These are phyloP conservation scores for Sarcophaga rosellei DNA, from an alignment of 2,888 invertebrate species.

Conservation along the genomic window DNA sequence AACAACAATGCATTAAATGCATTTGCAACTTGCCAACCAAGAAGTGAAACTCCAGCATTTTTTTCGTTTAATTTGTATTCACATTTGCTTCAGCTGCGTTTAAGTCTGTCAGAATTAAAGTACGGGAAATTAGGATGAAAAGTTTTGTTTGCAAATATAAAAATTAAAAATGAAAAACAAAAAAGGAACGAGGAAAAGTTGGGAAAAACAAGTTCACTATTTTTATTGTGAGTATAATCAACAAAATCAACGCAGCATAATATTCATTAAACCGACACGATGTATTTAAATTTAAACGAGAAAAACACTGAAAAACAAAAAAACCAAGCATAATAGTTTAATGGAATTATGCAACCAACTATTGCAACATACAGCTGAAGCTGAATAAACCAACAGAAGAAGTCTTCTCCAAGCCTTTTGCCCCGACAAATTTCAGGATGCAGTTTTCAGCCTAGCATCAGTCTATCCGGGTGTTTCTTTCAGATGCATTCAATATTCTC, in stretches of 20 bases:
- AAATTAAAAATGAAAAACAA: conserved; percentile 16
- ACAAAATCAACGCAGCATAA: conserved; percentile 10
- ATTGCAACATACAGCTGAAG: conserved; percentile 31
- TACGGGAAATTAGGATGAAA: not conserved
- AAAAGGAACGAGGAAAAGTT: not conserved
- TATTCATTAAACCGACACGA: conserved; percentile 41
- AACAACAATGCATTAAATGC: conserved; percentile 51
- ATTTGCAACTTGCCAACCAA: conserved; percentile 25
- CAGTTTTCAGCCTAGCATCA: no score
- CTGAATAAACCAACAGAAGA: conserved; percentile 8
- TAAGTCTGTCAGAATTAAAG: not conserved
- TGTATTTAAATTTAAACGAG: no score
- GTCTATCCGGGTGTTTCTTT: no score
- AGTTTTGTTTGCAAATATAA: conserved; percentile 17
- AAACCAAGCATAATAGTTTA: accelerated
- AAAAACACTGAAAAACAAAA: no score
- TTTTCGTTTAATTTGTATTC: not conserved
- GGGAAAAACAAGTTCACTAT: conserved; percentile 28
- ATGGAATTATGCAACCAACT: conserved; percentile 47
- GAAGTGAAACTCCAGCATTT: not conserved
- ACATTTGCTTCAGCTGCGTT: not conserved
- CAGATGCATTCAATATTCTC: no score
- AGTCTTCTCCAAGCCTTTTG: not conserved
- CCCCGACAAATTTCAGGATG: not conserved
- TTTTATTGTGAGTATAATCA: conserved; percentile 20